Percentiles rank a stretch among this genome's conserved stretches.
phyloP scores from a whole-genome alignment of 2,888 invertebrate species.

The Ichneumoninae sp. region DNA sequence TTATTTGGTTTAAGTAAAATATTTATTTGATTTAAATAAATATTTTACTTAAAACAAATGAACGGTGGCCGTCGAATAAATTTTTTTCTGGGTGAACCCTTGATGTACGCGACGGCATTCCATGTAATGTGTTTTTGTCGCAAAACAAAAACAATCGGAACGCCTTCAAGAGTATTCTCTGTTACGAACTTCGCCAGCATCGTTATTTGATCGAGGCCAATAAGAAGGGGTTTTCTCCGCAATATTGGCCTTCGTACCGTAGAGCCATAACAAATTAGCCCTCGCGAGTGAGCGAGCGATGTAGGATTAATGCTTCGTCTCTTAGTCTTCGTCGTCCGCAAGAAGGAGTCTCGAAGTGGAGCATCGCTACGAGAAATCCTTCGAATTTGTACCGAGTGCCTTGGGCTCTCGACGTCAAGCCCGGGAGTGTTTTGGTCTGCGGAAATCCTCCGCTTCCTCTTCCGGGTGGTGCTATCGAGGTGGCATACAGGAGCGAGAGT shows the following conservation, averaged over 20 bases:
- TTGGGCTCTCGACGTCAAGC: conserved; percentile 57
- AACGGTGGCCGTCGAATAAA: too few species aligned
- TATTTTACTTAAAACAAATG: too few species aligned
- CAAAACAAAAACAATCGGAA: neutral
- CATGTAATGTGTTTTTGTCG: too few species aligned
- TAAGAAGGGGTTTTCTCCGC: neutral
- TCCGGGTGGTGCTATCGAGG: conserved; percentile 4
- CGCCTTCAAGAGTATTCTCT: neutral
- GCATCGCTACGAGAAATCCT: conserved; percentile 70
- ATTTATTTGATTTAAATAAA: too few species aligned
- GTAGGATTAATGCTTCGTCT: conserved; percentile 53
- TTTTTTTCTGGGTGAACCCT: too few species aligned
- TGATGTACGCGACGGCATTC: too few species aligned
- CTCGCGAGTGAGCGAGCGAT: conserved; percentile 35
- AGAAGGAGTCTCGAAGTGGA: conserved; percentile 63
- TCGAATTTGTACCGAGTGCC: conserved; percentile 72
- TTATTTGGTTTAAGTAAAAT: too few species aligned
- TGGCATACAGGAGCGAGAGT: conserved; percentile 23
- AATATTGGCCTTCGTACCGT: conserved; percentile 7
- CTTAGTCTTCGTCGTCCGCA: conserved; percentile 60
- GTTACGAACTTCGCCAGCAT: neutral
- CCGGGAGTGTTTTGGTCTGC: conserved; percentile 47
- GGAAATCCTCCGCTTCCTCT: conserved; percentile 49
- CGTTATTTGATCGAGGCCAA: neutral
- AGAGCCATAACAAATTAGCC: conserved; percentile 60